Conservation (phyloP, 2,113 vertebrate genomes). For the Rhegmatorhina hoffmannsi region DNA sequence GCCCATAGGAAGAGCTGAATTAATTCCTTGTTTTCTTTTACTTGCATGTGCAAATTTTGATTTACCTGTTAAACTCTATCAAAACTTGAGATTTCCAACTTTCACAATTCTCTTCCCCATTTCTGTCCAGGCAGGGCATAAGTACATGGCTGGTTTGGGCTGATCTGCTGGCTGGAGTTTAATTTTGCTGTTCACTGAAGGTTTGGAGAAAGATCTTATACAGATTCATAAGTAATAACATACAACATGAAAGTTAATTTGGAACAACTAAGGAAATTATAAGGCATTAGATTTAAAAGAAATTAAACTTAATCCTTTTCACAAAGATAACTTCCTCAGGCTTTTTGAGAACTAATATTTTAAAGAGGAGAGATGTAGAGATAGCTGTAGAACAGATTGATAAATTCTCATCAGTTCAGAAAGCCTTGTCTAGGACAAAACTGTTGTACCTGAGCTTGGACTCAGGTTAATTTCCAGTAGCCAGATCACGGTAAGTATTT, state of each 20-base stretch:
- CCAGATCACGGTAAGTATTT: neutral
- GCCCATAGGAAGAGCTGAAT: rapidly evolving
- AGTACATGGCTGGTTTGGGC: rapidly evolving
- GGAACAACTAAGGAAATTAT: neutral
- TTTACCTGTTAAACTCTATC: neutral
- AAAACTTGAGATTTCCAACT: rapidly evolving
- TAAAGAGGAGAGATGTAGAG: neutral
- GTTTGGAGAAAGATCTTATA: neutral
- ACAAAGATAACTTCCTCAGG: neutral
- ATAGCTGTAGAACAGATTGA: neutral
- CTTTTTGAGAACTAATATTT: neutral
- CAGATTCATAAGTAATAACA: neutral
- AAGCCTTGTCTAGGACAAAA: neutral
- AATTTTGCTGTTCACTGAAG: neutral
- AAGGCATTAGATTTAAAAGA: neutral
- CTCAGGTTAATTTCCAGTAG: neutral
- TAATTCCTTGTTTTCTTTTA: neutral
- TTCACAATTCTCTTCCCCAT: neutral
- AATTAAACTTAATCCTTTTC: neutral
- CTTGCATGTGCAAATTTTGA: rapidly evolving
- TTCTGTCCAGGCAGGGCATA: too few species aligned
- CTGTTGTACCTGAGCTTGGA: rapidly evolving
- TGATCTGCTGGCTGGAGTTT: neutral
- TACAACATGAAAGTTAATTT: neutral
- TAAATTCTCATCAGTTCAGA: neutral